phyloP scores from a whole-genome alignment of 2,113 vertebrate species.

The Calonectris borealis region DNA sequence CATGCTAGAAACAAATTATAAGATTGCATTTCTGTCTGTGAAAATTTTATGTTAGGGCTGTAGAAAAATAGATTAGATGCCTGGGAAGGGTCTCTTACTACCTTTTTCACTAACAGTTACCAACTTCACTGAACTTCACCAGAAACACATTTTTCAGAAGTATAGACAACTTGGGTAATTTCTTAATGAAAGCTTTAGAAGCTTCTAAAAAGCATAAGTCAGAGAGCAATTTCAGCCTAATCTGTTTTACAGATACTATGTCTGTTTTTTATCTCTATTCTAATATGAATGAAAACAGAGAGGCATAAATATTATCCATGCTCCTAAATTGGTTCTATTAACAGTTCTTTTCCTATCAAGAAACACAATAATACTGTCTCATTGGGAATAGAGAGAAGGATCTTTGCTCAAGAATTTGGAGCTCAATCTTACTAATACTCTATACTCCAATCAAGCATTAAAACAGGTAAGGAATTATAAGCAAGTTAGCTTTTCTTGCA shows the following conservation, averaged over 20 bases:
- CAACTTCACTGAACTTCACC: constrained; percentile 12
- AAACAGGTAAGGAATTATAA: background rate
- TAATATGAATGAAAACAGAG: constrained; percentile 46
- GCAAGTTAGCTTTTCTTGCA: background rate
- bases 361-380: background rate
- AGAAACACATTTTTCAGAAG: constrained; percentile 19
- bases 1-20: background rate
- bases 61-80: background rate
- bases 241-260: background rate
- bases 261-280: constrained; percentile 24
- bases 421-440: background rate
- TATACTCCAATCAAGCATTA: background rate
- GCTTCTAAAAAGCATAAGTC: constrained; percentile 30
- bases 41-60: background rate
- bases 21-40: background rate
- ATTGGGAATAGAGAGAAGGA: background rate
- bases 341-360: constrained; percentile 39
- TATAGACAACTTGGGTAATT: constrained; percentile 38
- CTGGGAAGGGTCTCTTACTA: background rate
- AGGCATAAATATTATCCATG: constrained; percentile 41
- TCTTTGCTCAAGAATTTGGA: constrained; percentile 18
- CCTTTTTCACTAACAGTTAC: background rate
- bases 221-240: constrained; percentile 34
- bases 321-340: constrained; percentile 31
- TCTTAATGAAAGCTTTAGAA: constrained; percentile 61